Evolutionary conservation across 2,113 vertebrate genomes (phyloP).

Genomic region (Otus sunia): DNA sequence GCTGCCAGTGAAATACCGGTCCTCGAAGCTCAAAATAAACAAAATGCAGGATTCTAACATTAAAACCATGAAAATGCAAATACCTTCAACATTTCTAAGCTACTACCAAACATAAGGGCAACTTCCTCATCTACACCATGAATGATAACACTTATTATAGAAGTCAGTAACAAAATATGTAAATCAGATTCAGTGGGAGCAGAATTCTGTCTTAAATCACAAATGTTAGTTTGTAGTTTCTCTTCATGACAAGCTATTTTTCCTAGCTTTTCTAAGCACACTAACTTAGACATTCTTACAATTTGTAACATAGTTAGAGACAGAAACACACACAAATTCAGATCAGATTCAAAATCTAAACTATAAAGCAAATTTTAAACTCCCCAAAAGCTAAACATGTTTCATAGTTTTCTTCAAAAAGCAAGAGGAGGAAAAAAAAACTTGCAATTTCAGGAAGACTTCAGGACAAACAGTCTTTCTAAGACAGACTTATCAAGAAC

Average conservation of each 20-base stretch:
- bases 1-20: not conserved
- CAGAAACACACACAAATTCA: not conserved
- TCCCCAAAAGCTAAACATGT: not conserved
- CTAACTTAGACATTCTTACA: not conserved
- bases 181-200: not conserved
- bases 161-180: not conserved
- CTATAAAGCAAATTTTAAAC: not conserved
- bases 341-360: not conserved
- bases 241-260: not conserved
- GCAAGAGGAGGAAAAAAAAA: not conserved
- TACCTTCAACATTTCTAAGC: not conserved
- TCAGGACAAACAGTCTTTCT: not conserved
- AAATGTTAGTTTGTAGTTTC: not conserved
- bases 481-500: not conserved
- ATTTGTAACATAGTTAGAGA: not conserved
- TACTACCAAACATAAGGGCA: not conserved
- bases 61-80: not conserved
- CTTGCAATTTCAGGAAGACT: not conserved
- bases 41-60: not conserved
- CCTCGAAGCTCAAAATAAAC: not conserved
- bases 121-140: not conserved
- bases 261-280: not conserved
- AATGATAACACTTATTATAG: not conserved
- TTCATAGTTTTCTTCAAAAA: not conserved
- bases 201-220: not conserved